phyloP scores from a whole-genome alignment of 2,888 invertebrate species.

The Caenorhabditis imperialis region DNA sequence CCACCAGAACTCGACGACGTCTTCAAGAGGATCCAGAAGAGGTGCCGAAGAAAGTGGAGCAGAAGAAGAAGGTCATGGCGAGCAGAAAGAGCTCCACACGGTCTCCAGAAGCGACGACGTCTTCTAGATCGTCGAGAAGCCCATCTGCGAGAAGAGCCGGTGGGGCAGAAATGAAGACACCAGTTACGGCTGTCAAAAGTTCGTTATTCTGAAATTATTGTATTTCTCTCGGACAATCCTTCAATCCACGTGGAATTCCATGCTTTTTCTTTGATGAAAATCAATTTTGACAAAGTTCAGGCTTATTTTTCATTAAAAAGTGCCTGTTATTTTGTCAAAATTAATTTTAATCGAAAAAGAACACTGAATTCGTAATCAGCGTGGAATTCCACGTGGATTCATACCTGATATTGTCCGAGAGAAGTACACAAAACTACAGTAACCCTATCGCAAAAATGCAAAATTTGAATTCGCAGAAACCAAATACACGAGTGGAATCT shows the following conservation, averaged over 20 bases:
- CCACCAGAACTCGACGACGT: background rate
- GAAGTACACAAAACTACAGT: too few species aligned
- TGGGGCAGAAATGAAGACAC: constrained; percentile 30
- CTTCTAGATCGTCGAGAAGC: constrained; percentile 11
- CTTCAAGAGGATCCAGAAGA: constrained; percentile 25
- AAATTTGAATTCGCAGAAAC: constrained; percentile 28
- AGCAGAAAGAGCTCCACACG: constrained; percentile 9
- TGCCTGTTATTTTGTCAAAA: background rate
- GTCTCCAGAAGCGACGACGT: constrained; percentile 6
- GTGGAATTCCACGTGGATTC: too few species aligned
- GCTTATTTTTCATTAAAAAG: background rate
- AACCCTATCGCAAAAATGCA: too few species aligned
- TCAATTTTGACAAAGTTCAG: too few species aligned
- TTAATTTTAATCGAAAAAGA: background rate
- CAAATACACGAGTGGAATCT: constrained; percentile 41
- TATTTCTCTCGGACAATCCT: too few species aligned
- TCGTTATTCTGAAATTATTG: background rate
- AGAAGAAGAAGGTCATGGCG: constrained; percentile 21
- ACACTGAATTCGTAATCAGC: too few species aligned
- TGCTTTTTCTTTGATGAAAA: too few species aligned
- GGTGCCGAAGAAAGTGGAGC: constrained; percentile 12
- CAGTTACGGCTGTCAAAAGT: constrained; percentile 25
- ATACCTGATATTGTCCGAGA: too few species aligned
- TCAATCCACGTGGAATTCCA: too few species aligned
- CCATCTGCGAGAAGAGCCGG: background rate